A percentile compares a stretch with the other conserved stretches of the same genome.
Conservation (phyloP, 2,797 vertebrate genomes). For the Bradypodion pumilum region DNA sequence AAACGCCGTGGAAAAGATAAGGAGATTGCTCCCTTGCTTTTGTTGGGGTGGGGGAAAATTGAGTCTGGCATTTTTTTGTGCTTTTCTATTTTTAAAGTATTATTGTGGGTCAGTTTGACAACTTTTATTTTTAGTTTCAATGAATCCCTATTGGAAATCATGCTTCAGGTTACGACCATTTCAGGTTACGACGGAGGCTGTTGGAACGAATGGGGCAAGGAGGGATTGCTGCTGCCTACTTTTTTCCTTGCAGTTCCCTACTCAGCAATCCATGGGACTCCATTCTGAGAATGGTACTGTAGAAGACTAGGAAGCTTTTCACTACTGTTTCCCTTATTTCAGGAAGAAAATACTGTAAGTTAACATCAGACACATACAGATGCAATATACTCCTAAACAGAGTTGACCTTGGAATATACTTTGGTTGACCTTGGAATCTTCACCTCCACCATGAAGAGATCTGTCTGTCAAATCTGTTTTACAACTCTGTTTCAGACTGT, state of each 20-base stretch:
- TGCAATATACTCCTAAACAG: neutral
- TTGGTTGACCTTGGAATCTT: neutral
- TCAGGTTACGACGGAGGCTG: no score
- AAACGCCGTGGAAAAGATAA: no score
- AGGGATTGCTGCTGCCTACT: neutral
- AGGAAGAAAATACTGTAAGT: neutral
- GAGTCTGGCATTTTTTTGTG: no score
- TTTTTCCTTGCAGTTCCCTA: slow-evolving; percentile 3
- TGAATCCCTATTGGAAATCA: no score
- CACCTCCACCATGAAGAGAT: neutral
- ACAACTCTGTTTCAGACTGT: neutral
- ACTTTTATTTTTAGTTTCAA: no score
- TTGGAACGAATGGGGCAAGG: neutral
- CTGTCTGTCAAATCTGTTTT: neutral
- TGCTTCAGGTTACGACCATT: no score
- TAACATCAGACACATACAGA: neutral
- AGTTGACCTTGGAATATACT: neutral
- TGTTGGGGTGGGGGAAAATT: no score
- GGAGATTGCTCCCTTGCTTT: no score
- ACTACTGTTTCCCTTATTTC: neutral
- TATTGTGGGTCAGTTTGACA: no score
- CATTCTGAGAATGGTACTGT: neutral
- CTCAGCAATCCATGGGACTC: neutral
- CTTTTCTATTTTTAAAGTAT: no score
- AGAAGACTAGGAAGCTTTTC: neutral